These are phyloP conservation scores for Aphelenchoides besseyi DNA, from an alignment of 1,140 invertebrate species.

Conservation along the genomic window DNA sequence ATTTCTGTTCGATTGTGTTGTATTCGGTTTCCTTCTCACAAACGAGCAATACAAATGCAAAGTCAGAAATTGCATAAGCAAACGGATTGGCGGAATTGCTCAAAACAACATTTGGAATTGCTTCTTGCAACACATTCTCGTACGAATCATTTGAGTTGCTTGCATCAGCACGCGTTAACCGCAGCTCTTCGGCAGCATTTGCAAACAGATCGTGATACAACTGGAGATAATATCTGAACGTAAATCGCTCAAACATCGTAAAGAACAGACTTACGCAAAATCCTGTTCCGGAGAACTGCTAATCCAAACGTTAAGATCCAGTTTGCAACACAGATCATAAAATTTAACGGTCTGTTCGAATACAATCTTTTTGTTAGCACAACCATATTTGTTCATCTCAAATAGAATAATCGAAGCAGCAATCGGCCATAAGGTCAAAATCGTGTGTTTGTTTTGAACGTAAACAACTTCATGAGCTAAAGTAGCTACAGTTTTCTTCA, in stretches of 20 bases:
- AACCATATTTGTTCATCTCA: not conserved
- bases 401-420: constrained; percentile 11
- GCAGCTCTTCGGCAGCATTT: constrained; percentile 17
- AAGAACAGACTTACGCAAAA: not conserved
- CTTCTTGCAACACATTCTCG: constrained; percentile 31
- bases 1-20: not conserved
- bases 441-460: constrained; percentile 47
- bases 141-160: constrained; percentile 19
- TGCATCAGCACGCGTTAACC: constrained; percentile 21
- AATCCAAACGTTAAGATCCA: constrained; percentile 23
- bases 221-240: constrained; percentile 38
- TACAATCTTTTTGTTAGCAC: not conserved
- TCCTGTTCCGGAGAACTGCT: not conserved
- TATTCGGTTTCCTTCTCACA: not conserved
- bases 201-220: constrained; percentile 10
- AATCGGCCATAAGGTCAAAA: constrained; percentile 56
- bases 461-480: constrained; percentile 53
- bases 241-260: constrained; percentile 23
- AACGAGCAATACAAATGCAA: not conserved
- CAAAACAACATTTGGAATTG: constrained; percentile 34
- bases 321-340: not conserved
- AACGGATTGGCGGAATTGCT: constrained; percentile 38
- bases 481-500: constrained; percentile 33
- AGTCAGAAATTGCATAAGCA: not conserved
- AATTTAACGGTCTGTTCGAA: constrained; percentile 11